Evolutionary conservation across 2,888 invertebrate species (phyloP).

Genomic region (Megastigmus dorsalis): DNA sequence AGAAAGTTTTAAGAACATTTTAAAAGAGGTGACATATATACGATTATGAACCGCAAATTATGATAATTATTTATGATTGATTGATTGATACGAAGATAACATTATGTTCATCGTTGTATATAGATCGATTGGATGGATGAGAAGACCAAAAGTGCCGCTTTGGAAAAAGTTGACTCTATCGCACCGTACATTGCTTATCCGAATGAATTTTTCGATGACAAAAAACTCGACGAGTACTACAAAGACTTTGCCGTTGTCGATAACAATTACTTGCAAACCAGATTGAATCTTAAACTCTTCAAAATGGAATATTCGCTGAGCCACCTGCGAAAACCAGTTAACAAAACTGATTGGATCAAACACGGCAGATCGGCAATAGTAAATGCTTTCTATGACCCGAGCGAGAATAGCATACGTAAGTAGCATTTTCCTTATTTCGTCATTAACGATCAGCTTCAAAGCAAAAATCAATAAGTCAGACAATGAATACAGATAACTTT

Average conservation of each 20-base stretch:
- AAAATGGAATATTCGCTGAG: constrained; percentile 76
- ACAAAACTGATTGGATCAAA: constrained; percentile 76
- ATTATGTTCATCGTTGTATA: too few species aligned
- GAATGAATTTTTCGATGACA: constrained; percentile 80
- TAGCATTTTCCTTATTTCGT: too few species aligned
- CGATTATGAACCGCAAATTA: too few species aligned
- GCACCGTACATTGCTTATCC: constrained; percentile 90
- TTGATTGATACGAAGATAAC: too few species aligned
- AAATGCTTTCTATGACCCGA: constrained; percentile 76
- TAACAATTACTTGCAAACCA: constrained; percentile 76
- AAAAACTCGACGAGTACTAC: constrained; percentile 71
- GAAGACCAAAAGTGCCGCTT: constrained; percentile 83
- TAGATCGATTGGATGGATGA: constrained; percentile 95
- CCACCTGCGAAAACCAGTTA: constrained; percentile 72
- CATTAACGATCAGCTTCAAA: too few species aligned
- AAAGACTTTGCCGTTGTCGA: constrained; percentile 59
- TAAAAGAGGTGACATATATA: too few species aligned
- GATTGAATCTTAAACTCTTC: constrained; percentile 75
- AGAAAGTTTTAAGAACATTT: too few species aligned
- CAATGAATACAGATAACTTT: too few species aligned
- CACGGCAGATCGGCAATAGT: constrained; percentile 75
- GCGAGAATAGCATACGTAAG: constrained; percentile 77
- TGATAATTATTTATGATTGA: too few species aligned
- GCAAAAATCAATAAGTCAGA: too few species aligned
- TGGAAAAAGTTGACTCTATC: constrained; percentile 77